These are phyloP conservation scores for Ennomos quercinarius DNA, from an alignment of 2,888 invertebrate species.

Conservation along the genomic window DNA sequence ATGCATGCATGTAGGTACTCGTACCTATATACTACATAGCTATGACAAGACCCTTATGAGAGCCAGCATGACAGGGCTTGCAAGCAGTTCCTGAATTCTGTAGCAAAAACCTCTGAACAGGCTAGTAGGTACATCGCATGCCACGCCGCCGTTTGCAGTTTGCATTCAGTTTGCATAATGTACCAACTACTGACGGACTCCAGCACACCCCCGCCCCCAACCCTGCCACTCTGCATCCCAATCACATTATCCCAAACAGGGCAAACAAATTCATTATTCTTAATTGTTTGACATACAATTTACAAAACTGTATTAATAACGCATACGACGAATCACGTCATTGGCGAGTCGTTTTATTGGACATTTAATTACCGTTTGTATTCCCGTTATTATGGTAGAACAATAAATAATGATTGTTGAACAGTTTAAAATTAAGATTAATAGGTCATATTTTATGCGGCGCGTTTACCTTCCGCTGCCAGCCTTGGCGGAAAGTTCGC, in stretches of 20 bases:
- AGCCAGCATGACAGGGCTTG: constrained; percentile 1
- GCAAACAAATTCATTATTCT: constrained; percentile 63
- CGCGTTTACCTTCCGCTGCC: constrained; percentile 38
- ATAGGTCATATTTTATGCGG: constrained; percentile 46
- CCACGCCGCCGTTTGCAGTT: constrained; percentile 39
- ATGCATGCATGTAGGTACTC: no score
- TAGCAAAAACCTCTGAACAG: constrained; percentile 36
- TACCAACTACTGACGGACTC: constrained; percentile 45
- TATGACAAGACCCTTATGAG: background rate
- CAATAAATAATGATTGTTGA: constrained; percentile 56
- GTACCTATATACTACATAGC: no score
- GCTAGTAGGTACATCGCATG: constrained; percentile 38
- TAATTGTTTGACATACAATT: constrained; percentile 62
- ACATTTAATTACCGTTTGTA: constrained; percentile 56
- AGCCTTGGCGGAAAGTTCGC: constrained; percentile 45
- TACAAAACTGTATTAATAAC: constrained; percentile 56
- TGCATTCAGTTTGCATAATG: constrained; percentile 50
- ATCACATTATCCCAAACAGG: constrained; percentile 57
- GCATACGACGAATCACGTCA: constrained; percentile 59
- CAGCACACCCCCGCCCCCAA: constrained; percentile 17
- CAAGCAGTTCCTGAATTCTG: constrained; percentile 25
- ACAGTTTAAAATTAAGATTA: constrained; percentile 58
- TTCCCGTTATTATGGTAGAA: constrained; percentile 50
- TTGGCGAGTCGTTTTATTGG: constrained; percentile 45
- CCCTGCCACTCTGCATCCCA: constrained; percentile 40